Evolutionary conservation across 2,113 vertebrate genomes (phyloP).

Genomic region (Porphyrio hochstetteri): DNA sequence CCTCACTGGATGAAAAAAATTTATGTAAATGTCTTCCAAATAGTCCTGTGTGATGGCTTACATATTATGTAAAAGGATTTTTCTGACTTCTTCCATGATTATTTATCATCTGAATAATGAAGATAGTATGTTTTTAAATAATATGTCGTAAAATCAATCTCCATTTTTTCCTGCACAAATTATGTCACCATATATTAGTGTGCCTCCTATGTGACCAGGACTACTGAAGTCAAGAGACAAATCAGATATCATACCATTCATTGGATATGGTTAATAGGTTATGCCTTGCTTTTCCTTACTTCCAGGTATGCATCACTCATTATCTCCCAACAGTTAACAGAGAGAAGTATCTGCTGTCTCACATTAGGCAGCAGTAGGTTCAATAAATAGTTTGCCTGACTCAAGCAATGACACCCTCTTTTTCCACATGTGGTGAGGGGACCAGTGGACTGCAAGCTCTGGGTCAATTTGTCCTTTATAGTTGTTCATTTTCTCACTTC

Average conservation of each 20-base stretch:
- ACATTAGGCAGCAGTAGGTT: background rate
- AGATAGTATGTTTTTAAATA: background rate
- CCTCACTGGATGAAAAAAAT: background rate
- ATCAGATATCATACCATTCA: background rate
- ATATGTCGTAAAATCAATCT: background rate
- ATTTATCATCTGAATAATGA: background rate
- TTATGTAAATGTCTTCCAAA: background rate
- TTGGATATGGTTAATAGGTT: background rate
- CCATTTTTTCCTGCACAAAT: too few species aligned
- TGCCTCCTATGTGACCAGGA: background rate
- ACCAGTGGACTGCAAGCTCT: background rate
- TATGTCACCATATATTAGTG: background rate
- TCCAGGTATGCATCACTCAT: background rate
- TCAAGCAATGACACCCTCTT: background rate
- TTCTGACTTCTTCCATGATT: background rate
- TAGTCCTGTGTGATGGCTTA: background rate
- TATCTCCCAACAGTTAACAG: background rate
- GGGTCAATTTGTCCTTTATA: background rate
- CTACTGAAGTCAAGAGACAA: background rate
- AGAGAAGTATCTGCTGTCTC: background rate
- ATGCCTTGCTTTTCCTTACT: background rate
- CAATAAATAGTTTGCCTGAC: background rate
- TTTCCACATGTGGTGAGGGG: accelerated
- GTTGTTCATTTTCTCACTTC: background rate
- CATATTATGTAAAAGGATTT: background rate